These are phyloP conservation scores for Hippolais icterina DNA, from an alignment of 2,113 vertebrate species.

Conservation along the genomic window DNA sequence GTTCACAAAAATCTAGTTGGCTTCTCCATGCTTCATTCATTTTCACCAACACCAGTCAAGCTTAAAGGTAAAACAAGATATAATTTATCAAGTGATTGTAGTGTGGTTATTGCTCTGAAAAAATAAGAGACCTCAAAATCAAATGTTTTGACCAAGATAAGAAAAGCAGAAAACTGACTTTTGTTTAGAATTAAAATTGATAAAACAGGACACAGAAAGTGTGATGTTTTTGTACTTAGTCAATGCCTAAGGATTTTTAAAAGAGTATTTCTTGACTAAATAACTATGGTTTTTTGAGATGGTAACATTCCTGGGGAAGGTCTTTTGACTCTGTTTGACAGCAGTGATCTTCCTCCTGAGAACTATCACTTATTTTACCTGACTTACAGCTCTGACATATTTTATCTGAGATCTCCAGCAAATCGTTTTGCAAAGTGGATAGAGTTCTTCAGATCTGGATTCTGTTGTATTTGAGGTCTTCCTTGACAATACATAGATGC, in stretches of 20 bases:
- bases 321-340: background rate
- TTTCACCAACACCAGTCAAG: background rate
- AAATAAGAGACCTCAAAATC: background rate
- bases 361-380: background rate
- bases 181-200: background rate
- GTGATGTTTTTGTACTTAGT: background rate
- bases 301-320: background rate
- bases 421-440: conserved; percentile 49
- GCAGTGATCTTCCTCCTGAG: background rate
- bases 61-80: conserved; percentile 2
- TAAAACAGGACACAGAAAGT: background rate
- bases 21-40: conserved; percentile 45
- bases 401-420: background rate
- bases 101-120: background rate
- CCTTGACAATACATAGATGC: conserved; percentile 35
- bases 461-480: conserved; percentile 63
- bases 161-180: background rate
- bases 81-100: background rate
- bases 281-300: background rate
- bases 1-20: background rate
- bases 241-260: background rate
- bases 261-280: background rate
- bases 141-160: background rate
- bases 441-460: conserved; percentile 48
- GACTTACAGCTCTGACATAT: background rate